Base-by-base conservation (phyloP, 92 coral and sea anemone genomes). In the Bergia puertoricense region DNA sequence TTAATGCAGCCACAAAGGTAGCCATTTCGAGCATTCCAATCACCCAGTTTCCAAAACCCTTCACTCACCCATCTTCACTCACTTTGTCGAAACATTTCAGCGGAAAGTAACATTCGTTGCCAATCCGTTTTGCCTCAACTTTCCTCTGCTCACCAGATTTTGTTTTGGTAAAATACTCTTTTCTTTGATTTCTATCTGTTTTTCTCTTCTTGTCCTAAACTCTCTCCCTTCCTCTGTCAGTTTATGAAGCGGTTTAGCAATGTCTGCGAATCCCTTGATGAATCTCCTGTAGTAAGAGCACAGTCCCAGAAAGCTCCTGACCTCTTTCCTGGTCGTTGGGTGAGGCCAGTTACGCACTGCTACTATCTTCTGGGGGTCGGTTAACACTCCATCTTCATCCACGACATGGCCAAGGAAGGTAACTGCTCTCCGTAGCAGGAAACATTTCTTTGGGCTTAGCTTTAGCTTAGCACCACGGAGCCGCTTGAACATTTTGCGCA, bases 391-490 rank as follows among this genome's bases (percentile, higher is more conserved):
- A 15, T 81, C 39, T 14, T 18, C 48, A 46, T 48, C 44, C 9
- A 85, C 56, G n/a, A 85, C 68, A 38, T 85, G 88, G 38, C 88
- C 65, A 85, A 85, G 80, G 56, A 84, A 68, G 18, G 68, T 14
- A 13, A 71, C 79, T 4, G 57, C 14, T 79, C 30, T 38, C 73
- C 41, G 57, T 8, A 85, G 44, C 81, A 85, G 45, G 81, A n/a
- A 54, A 68, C 88, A 85, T 62, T 42, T 85, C 79, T 85, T 71
- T 16, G 80, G 80, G 39, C 78, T 69, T 39, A 85, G 88, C 76
- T 85, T 85, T 15, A 85, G 69, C 41, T 62, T 42, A 7, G 88
- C 80, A 18, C 73, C 62, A 4, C 86, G 43, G 39, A 82, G 86
- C 16, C 86, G 44, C 7, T 20, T 43, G 42, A 82, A 82, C n/a